Conservation (phyloP, 2,113 vertebrate genomes). For the Myxocyprinus asiaticus region DNA sequence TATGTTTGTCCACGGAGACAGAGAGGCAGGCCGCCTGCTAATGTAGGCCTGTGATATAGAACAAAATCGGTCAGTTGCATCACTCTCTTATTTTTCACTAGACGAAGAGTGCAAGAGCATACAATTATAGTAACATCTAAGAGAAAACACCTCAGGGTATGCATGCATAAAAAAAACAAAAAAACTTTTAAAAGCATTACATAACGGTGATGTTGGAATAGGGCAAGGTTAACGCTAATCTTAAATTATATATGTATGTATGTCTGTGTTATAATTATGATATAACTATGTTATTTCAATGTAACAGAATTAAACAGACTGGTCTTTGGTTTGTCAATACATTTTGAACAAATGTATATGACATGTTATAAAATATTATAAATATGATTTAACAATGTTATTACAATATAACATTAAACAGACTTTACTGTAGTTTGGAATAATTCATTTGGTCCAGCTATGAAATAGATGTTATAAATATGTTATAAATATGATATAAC, state of each 20-base stretch:
- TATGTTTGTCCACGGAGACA: slow-evolving; percentile 41
- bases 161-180: neutral
- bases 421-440: too few species aligned
- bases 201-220: neutral
- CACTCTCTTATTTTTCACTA: slow-evolving; percentile 31
- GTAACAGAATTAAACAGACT: neutral
- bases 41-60: slow-evolving; percentile 34
- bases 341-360: too few species aligned
- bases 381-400: too few species aligned
- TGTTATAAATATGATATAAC: too few species aligned
- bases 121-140: slow-evolving; percentile 4
- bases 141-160: neutral
- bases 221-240: neutral
- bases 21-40: slow-evolving; percentile 8
- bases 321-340: neutral
- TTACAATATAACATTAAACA: too few species aligned
- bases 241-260: neutral
- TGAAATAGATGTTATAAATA: too few species aligned
- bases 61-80: slow-evolving; percentile 8
- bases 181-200: neutral
- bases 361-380: too few species aligned
- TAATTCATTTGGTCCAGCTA: too few species aligned
- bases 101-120: neutral
- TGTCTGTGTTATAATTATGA: too few species aligned
- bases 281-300: neutral